Evolutionary conservation across 2,113 vertebrate genomes (phyloP).

Genomic region (Coryphaenoides rupestris): DNA sequence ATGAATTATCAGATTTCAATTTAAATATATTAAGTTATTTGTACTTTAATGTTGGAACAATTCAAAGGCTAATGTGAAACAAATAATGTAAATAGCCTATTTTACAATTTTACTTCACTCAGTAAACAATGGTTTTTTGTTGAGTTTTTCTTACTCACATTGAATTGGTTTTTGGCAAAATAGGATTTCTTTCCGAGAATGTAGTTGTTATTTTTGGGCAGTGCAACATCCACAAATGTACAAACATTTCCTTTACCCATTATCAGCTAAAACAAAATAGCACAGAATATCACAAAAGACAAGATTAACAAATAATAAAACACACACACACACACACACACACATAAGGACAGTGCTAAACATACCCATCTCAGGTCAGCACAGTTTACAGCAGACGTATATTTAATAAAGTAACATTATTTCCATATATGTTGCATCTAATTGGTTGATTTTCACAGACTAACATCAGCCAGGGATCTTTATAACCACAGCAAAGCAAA

Average conservation of each 20-base stretch:
- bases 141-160: slow-evolving; percentile 37
- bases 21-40: slow-evolving; percentile 82
- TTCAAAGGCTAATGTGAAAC: slow-evolving; percentile 76
- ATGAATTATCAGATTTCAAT: slow-evolving; percentile 81
- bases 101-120: slow-evolving; percentile 70
- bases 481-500: neutral
- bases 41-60: slow-evolving; percentile 83
- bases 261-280: slow-evolving; percentile 34
- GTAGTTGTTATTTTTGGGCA: slow-evolving; percentile 58
- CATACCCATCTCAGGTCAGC: slow-evolving; percentile 59
- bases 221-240: slow-evolving; percentile 40
- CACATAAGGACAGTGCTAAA: slow-evolving; percentile 12
- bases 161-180: slow-evolving; percentile 52
- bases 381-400: slow-evolving; percentile 23
- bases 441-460: slow-evolving; percentile 22
- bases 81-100: slow-evolving; percentile 83
- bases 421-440: slow-evolving; percentile 14
- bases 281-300: neutral
- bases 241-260: slow-evolving; percentile 32
- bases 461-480: neutral
- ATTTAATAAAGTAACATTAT: slow-evolving; percentile 15
- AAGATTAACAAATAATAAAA: slow-evolving; percentile 11
- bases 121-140: slow-evolving; percentile 69
- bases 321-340: slow-evolving; percentile 18
- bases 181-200: slow-evolving; percentile 61